A percentile compares a stretch with the other conserved stretches of the same genome.
Conservation (phyloP, 2,113 vertebrate genomes). For the Solea solea region DNA sequence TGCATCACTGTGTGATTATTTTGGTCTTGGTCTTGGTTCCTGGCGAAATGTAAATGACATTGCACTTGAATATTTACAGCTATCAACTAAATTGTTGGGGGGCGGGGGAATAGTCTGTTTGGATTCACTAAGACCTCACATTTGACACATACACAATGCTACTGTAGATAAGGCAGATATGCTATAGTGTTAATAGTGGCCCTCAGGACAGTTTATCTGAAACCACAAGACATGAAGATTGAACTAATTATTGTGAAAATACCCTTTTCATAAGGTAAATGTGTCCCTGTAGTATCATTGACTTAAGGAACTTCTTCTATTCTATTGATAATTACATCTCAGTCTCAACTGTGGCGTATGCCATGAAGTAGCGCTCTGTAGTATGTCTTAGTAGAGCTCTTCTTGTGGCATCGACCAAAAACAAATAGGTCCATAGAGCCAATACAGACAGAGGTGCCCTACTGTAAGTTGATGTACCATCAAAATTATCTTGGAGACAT, state of each 20-base stretch:
- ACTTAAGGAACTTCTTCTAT: too few relatives aligned
- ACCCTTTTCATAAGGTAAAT: not conserved
- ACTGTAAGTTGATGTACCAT: too few relatives aligned
- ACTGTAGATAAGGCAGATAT: too few relatives aligned
- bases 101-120: not conserved
- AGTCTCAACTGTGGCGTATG: too few relatives aligned
- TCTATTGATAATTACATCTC: too few relatives aligned
- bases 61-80: constrained; percentile 29
- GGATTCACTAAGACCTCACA: not conserved
- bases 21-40: constrained; percentile 14
- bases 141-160: not conserved
- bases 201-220: not conserved
- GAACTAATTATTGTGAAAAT: not conserved
- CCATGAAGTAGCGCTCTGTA: too few relatives aligned
- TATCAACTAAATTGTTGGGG: not conserved
- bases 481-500: too few relatives aligned
- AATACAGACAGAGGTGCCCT: too few relatives aligned
- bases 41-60: constrained; percentile 18
- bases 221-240: constrained; percentile 9
- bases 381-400: too few relatives aligned
- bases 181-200: not conserved
- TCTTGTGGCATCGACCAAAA: too few relatives aligned
- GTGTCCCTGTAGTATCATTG: not conserved
- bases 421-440: too few relatives aligned
- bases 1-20: not conserved